Conservation (phyloP, 1,140 invertebrate species). For the Brachionus manjavacas region DNA sequence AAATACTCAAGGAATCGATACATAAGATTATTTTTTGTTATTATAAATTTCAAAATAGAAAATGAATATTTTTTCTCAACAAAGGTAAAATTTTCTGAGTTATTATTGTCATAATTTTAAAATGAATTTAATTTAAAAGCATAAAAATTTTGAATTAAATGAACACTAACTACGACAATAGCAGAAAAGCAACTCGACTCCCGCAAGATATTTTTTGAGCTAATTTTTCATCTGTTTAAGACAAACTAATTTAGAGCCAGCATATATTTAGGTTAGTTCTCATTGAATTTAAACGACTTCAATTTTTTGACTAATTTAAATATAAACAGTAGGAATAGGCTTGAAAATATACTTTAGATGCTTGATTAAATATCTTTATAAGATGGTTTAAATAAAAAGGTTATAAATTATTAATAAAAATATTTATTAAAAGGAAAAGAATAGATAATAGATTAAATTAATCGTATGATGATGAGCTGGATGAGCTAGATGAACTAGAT, state of each 20-base stretch:
- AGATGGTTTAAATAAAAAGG: too few relatives aligned
- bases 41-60: conserved; percentile 27
- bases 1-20: neutral
- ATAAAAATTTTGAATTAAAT: neutral
- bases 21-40: conserved; percentile 27
- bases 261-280: neutral
- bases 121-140: neutral
- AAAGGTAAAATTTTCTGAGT: conserved; percentile 1
- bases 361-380: neutral
- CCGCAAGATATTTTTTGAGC: neutral
- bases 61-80: neutral
- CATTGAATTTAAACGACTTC: neutral
- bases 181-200: neutral
- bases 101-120: neutral
- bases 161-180: neutral
- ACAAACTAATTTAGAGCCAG: neutral
- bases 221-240: neutral
- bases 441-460: neutral
- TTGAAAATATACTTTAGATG: too few relatives aligned
- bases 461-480: neutral
- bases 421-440: neutral
- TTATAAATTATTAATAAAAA: neutral
- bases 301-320: neutral
- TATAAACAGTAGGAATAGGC: neutral
- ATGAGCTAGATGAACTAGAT: neutral